Conservation (phyloP, 1,140 invertebrate species). For the Chironomus striatipennis region DNA sequence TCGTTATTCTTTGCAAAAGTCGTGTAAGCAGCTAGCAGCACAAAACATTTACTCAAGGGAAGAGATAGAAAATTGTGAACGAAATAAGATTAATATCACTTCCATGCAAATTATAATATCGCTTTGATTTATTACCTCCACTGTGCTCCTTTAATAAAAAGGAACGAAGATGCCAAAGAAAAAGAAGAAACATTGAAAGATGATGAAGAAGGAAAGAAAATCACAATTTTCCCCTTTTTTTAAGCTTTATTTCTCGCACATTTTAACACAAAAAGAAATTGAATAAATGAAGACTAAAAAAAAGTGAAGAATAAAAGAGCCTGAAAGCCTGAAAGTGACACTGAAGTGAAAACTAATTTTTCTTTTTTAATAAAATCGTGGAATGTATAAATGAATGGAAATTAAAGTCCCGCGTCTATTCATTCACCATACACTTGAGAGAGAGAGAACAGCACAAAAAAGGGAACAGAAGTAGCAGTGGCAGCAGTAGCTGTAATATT, state of each 20-base stretch:
- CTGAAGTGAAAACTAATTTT: slow-evolving; percentile 20
- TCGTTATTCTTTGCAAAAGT: not conserved
- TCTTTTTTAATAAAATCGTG: slow-evolving; percentile 21
- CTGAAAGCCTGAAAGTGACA: slow-evolving; percentile 19
- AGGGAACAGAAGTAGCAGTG: too few species aligned
- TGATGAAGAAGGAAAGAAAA: too few species aligned
- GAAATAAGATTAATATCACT: slow-evolving; percentile 24
- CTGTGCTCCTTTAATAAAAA: not conserved
- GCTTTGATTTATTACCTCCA: slow-evolving; percentile 19
- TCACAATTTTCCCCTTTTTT: too few species aligned
- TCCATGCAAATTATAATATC: slow-evolving; percentile 23
- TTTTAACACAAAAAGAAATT: too few species aligned
- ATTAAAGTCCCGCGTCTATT: not conserved
- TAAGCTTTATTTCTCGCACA: too few species aligned
- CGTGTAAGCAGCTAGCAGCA: not conserved
- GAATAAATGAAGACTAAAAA: too few species aligned
- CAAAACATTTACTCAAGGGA: not conserved
- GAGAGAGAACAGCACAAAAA: not conserved
- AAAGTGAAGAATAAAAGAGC: not conserved
- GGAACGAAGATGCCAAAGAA: too few species aligned
- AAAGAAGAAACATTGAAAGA: too few species aligned
- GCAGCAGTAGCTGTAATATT: too few species aligned
- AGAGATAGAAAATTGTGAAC: not conserved
- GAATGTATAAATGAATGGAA: slow-evolving; percentile 11
- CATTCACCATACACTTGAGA: not conserved